Evolutionary conservation across 1,140 invertebrate species (phyloP).

Genomic region (Berghia stephanieae): DNA sequence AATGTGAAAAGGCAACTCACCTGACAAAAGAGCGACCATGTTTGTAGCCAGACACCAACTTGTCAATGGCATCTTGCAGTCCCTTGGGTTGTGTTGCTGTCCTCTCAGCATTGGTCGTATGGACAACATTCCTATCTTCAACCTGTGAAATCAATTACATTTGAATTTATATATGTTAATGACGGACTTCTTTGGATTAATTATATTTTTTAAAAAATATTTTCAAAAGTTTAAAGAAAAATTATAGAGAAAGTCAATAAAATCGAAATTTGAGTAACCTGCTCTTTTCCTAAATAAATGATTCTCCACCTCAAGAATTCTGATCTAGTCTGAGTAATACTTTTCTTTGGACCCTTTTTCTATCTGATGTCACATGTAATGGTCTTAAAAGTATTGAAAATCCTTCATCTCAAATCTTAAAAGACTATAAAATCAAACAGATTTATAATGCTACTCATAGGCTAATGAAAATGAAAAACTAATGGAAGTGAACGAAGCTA

Average conservation of each 20-base stretch:
- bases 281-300: too few relatives aligned
- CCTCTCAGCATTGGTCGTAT: conserved; percentile 87
- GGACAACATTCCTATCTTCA: conserved; percentile 83
- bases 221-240: background rate
- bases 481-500: too few relatives aligned
- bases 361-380: too few relatives aligned
- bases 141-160: conserved; percentile 57
- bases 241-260: background rate
- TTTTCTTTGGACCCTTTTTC: too few relatives aligned
- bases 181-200: background rate
- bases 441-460: too few relatives aligned
- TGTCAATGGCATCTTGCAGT: conserved; percentile 84
- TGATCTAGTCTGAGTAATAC: too few relatives aligned
- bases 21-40: conserved; percentile 85
- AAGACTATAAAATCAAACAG: too few relatives aligned
- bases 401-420: too few relatives aligned
- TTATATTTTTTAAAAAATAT: background rate
- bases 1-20: conserved; percentile 62
- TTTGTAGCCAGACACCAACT: conserved; percentile 74
- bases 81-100: conserved; percentile 80
- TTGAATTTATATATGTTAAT: background rate
- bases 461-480: too few relatives aligned
- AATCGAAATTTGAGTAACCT: too few relatives aligned
- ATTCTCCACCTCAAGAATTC: too few relatives aligned
- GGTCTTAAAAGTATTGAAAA: too few relatives aligned